Evolutionary conservation across 2,888 invertebrate genomes (phyloP).

Genomic region (Epinotia brunnichana): DNA sequence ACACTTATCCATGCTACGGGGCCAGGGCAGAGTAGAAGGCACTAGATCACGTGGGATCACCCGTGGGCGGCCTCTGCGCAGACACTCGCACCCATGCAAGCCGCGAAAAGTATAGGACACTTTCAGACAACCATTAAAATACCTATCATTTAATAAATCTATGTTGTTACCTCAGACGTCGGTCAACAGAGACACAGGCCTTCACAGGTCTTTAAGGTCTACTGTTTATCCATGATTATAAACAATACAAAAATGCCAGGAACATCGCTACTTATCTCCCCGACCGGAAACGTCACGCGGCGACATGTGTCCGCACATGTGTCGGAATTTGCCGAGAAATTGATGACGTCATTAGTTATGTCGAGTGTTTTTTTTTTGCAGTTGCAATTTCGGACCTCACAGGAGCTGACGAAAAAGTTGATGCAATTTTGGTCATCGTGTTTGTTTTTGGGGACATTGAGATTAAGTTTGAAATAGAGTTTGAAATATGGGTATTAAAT

Average conservation of each 20-base stretch:
- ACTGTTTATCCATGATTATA: neutral
- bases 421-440: constrained; percentile 17
- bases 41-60: too few species aligned
- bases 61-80: too few species aligned
- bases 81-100: too few species aligned
- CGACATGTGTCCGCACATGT: constrained; percentile 76
- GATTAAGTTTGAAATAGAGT: neutral
- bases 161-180: neutral
- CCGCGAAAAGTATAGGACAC: too few species aligned
- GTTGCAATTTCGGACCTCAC: constrained; percentile 68
- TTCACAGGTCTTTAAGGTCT: neutral
- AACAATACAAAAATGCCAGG: constrained; percentile 15
- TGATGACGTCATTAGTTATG: constrained; percentile 80
- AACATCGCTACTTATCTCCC: constrained; percentile 51
- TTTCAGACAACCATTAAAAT: too few species aligned
- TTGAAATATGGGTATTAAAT: neutral
- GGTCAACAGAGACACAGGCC: neutral
- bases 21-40: too few species aligned
- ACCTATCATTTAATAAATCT: too few species aligned
- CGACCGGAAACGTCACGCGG: constrained; percentile 75
- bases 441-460: neutral
- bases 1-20: too few species aligned
- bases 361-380: constrained; percentile 59
- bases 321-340: constrained; percentile 70
- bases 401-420: constrained; percentile 46